Conservation (phyloP, 2,888 invertebrate genomes). For the Mesochorus sp. region DNA sequence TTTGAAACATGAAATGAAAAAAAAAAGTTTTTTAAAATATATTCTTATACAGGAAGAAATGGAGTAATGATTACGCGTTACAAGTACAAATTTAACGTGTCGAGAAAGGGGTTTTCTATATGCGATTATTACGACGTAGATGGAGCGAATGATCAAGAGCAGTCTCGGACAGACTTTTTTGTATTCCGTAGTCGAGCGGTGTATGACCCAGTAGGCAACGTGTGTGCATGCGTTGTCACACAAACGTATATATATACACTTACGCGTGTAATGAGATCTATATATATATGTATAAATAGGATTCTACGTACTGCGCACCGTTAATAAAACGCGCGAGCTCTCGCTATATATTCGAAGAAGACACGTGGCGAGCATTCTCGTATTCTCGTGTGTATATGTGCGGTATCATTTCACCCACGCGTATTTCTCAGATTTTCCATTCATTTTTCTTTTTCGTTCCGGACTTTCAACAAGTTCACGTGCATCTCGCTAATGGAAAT, state of each 20-base stretch:
- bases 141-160: conserved; percentile 13
- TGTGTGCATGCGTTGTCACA: neutral
- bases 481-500: neutral
- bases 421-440: conserved; percentile 65
- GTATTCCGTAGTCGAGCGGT: conserved; percentile 51
- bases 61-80: neutral
- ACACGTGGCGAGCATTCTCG: conserved; percentile 30
- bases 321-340: conserved; percentile 15
- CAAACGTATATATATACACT: neutral
- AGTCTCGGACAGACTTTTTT: conserved; percentile 40
- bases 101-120: neutral
- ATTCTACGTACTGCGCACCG: conserved; percentile 8
- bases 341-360: neutral
- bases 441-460: conserved; percentile 60
- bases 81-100: neutral
- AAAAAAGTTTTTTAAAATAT: too few relatives aligned
- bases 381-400: neutral
- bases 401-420: conserved; percentile 60
- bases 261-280: conserved; percentile 12
- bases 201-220: conserved; percentile 51
- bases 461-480: conserved; percentile 4
- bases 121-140: conserved; percentile 33
- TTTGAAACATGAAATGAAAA: too few relatives aligned
- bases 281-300: neutral
- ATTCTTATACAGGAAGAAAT: too few relatives aligned